Conservation (phyloP, 1,140 invertebrate species). For the Drosophila mauritiana region DNA sequence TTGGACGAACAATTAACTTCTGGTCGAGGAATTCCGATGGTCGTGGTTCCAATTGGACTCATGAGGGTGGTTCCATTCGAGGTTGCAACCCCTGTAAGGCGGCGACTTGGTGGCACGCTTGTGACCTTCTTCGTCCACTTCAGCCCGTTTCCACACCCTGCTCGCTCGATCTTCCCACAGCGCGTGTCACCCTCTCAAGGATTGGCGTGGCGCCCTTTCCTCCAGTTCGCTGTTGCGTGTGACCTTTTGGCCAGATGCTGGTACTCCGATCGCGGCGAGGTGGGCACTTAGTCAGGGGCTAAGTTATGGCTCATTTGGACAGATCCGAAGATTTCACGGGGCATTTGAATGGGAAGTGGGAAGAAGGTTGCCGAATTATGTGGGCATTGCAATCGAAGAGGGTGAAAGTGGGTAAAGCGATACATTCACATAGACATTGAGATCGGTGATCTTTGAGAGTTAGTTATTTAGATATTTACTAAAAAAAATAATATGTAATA, state of each 20-base stretch:
- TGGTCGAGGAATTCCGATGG: conserved; percentile 17
- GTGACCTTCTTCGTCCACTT: conserved; percentile 37
- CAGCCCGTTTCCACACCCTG: conserved; percentile 1
- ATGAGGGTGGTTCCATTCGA: conserved; percentile 42
- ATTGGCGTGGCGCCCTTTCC: conserved; percentile 17
- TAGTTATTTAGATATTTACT: background rate
- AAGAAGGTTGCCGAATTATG: conserved; percentile 21
- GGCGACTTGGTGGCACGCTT: conserved; percentile 50
- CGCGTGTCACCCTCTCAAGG: conserved; percentile 65
- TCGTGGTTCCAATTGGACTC: conserved; percentile 50
- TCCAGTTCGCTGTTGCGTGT: conserved; percentile 22
- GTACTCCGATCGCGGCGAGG: conserved; percentile 44
- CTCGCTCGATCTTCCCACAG: conserved; percentile 21
- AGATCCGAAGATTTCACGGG: conserved; percentile 53
- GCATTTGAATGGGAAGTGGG: conserved; percentile 28
- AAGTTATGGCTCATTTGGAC: conserved; percentile 47
- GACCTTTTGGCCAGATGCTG: conserved; percentile 81
- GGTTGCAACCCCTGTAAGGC: conserved; percentile 44
- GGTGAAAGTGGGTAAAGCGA: conserved; percentile 3
- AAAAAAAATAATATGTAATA: too few species aligned
- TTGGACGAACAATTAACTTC: conserved; percentile 33
- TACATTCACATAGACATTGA: background rate
- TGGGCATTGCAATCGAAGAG: conserved; percentile 26
- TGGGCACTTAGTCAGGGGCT: conserved; percentile 28
- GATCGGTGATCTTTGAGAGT: background rate